These are phyloP conservation scores for Oreonectes daqikongensis DNA, from an alignment of 2,797 vertebrate genomes.

Conservation along the genomic window DNA sequence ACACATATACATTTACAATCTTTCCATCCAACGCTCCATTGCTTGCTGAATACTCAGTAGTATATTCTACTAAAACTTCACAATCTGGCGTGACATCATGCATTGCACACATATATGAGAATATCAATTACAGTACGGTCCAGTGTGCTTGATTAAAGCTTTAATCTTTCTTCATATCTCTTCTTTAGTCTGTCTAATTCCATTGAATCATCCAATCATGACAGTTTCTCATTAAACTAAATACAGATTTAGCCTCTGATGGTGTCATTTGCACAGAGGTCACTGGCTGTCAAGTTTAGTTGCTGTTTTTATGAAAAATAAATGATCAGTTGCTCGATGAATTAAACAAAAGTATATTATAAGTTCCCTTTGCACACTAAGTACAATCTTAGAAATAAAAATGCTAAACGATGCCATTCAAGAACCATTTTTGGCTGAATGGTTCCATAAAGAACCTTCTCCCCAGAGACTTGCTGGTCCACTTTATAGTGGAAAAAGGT, in stretches of 20 bases:
- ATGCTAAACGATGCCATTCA: too few species aligned
- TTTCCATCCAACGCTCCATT: neutral
- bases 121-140: neutral
- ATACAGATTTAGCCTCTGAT: neutral
- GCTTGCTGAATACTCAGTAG: neutral
- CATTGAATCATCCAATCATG: conserved; percentile 6
- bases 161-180: neutral
- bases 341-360: neutral
- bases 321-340: neutral
- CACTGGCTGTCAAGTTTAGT: neutral
- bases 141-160: neutral
- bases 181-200: neutral
- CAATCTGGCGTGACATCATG: neutral
- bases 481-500: too few species aligned
- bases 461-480: too few species aligned
- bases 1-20: neutral
- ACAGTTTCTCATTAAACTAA: neutral
- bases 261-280: conserved; percentile 1
- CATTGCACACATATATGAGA: neutral
- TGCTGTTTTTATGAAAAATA: neutral
- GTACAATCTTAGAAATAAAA: neutral
- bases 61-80: neutral
- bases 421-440: too few species aligned
- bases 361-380: neutral
- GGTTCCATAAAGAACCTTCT: too few species aligned